A percentile compares a stretch with the other conserved stretches of the same genome.
phyloP scores from a whole-genome alignment of 1,140 invertebrate species.

The Drosophila burlai region DNA sequence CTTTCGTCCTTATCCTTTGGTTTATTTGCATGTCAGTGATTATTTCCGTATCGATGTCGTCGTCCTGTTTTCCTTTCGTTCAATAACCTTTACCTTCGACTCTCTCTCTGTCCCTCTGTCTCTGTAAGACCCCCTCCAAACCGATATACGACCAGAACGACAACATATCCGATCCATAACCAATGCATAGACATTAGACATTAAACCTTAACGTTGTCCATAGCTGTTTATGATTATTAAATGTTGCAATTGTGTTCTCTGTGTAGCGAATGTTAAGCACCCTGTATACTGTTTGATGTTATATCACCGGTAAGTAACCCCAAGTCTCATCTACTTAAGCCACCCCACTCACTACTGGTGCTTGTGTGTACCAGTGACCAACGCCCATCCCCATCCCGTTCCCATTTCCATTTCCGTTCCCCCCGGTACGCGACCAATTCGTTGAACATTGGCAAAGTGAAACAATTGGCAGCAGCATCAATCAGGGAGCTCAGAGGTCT shows the following conservation, averaged over 20 bases:
- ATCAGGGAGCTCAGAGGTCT: constrained; percentile 12
- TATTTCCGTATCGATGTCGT: constrained; percentile 41
- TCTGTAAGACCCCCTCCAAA: constrained; percentile 23
- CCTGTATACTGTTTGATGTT: constrained; percentile 85
- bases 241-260: constrained; percentile 85
- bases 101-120: constrained; percentile 47
- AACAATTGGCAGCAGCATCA: constrained; percentile 43
- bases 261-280: constrained; percentile 85
- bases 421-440: constrained; percentile 54
- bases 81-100: constrained; percentile 23
- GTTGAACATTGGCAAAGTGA: constrained; percentile 53
- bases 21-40: constrained; percentile 46
- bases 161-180: constrained; percentile 30
- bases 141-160: constrained; percentile 11
- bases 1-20: constrained; percentile 3
- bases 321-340: constrained; percentile 58
- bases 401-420: too few relatives aligned
- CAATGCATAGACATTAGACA: constrained; percentile 56
- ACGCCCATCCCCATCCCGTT: background rate
- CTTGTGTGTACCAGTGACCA: constrained; percentile 34
- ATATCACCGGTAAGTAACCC: constrained; percentile 84
- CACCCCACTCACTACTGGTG: constrained; percentile 9
- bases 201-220: constrained; percentile 72
- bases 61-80: constrained; percentile 42
- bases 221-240: constrained; percentile 79